Evolutionary conservation across 2,113 vertebrate species (phyloP).

Genomic region (Fulmarus glacialis): DNA sequence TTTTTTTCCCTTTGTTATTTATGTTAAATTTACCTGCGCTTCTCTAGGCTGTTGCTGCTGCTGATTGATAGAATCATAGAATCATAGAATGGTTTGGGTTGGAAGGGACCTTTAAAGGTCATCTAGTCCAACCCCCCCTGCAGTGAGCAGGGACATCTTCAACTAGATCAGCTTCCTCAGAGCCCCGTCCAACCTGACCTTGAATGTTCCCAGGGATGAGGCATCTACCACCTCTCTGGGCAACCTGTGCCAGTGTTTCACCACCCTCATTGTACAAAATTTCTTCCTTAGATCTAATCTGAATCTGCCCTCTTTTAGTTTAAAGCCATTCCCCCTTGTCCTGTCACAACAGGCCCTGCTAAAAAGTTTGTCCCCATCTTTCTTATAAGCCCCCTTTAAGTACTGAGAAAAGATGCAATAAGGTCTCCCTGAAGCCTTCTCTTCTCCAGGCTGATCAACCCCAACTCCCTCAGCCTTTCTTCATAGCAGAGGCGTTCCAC

Average conservation of each 20-base stretch:
- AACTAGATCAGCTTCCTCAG: neutral
- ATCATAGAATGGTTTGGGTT: neutral
- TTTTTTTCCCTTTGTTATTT: neutral
- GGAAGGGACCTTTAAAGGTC: neutral
- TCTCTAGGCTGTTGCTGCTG: neutral
- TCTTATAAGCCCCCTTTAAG: neutral
- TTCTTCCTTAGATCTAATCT: neutral
- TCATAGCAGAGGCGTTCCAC: neutral
- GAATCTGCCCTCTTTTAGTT: neutral
- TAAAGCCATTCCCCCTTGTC: neutral
- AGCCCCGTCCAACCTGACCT: fast-evolving
- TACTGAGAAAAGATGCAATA: neutral
- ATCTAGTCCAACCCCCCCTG: neutral
- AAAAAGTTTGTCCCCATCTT: neutral
- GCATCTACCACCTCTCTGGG: neutral
- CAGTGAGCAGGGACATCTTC: neutral
- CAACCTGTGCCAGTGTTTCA: neutral
- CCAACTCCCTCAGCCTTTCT: neutral
- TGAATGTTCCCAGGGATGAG: neutral
- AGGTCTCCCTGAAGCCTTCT: neutral
- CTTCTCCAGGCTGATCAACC: neutral
- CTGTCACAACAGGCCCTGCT: fast-evolving
- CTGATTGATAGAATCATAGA: neutral
- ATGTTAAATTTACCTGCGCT: neutral
- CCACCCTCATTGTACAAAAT: neutral